Percentiles rank a stretch among this genome's conserved stretches.
These are phyloP conservation scores for Coptodon bakossiorum DNA, from an alignment of 2,113 vertebrate species.

Conservation along the genomic window DNA sequence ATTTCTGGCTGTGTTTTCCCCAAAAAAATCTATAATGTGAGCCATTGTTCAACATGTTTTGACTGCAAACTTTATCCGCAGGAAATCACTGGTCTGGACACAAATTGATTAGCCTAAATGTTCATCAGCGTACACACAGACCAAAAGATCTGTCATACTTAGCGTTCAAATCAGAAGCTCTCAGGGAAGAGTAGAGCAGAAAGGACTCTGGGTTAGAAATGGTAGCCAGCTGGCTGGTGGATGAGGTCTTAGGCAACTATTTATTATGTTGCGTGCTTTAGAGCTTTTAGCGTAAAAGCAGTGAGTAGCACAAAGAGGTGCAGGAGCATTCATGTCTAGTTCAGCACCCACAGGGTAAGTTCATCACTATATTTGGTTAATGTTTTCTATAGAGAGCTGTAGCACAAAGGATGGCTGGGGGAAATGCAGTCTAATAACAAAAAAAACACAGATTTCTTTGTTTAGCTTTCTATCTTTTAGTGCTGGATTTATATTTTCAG, in stretches of 20 bases:
- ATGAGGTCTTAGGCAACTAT: slow-evolving; percentile 37
- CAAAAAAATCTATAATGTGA: slow-evolving; percentile 11
- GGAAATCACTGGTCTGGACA: slow-evolving; percentile 38
- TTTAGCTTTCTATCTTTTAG: background rate
- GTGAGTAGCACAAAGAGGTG: slow-evolving; percentile 29
- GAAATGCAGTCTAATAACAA: background rate
- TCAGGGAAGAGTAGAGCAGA: slow-evolving; percentile 13
- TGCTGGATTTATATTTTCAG: background rate
- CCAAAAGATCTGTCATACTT: slow-evolving; percentile 26
- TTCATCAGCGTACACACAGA: slow-evolving; percentile 34
- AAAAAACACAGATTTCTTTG: background rate
- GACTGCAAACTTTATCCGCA: slow-evolving; percentile 23
- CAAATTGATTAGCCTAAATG: slow-evolving; percentile 56
- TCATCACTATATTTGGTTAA: slow-evolving; percentile 39
- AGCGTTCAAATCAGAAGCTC: slow-evolving; percentile 13
- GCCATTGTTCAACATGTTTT: slow-evolving; percentile 13
- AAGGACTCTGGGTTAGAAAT: slow-evolving; percentile 29
- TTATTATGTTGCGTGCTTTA: slow-evolving; percentile 34
- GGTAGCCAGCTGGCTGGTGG: slow-evolving; percentile 38
- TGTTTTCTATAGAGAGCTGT: background rate
- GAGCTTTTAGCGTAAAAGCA: slow-evolving; percentile 50
- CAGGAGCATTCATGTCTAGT: slow-evolving; percentile 6
- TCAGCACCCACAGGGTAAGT: slow-evolving; percentile 18
- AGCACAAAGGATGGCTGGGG: background rate
- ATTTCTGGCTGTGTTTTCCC: background rate